Conservation (phyloP, 23 tunicate species). For the Clavelina lepadiformis region DNA sequence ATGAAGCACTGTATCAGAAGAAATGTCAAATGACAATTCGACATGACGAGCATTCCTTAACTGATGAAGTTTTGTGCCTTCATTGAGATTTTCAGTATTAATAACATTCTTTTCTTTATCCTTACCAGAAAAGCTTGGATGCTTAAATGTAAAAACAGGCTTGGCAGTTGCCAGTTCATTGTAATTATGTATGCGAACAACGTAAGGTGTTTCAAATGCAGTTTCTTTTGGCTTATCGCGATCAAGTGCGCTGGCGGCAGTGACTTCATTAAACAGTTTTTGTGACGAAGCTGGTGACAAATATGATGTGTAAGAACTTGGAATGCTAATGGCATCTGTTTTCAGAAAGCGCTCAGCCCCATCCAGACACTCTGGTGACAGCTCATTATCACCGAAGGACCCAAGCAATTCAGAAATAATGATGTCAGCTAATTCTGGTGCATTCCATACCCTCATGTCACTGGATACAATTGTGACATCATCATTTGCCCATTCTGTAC, state of each 20-base stretch:
- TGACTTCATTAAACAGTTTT: constrained; percentile 86
- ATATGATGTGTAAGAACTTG: constrained; percentile 85
- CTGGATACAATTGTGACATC: constrained; percentile 80
- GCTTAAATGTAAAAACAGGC: constrained; percentile 76
- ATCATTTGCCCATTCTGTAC: constrained; percentile 78
- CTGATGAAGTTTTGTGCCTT: constrained; percentile 1
- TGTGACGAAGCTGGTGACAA: constrained; percentile 92
- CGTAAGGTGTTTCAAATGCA: constrained; percentile 94
- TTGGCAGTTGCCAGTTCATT: constrained; percentile 62
- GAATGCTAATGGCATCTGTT: constrained; percentile 83
- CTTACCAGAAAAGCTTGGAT: constrained; percentile 32
- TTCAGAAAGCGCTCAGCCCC: constrained; percentile 86
- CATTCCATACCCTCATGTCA: constrained; percentile 90
- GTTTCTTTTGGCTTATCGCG: constrained; percentile 62
- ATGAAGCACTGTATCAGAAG: constrained; percentile 60
- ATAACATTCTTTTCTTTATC: background rate
- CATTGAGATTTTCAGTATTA: constrained; percentile 9
- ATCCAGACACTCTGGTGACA: constrained; percentile 97
- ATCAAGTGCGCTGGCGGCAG: constrained; percentile 21
- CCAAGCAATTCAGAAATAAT: constrained; percentile 98
- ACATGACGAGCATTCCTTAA: constrained; percentile 37
- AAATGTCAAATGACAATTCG: constrained; percentile 34
- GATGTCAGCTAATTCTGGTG: constrained; percentile 87
- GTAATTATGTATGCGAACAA: constrained; percentile 90
- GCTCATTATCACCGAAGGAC: constrained; percentile 96